phyloP scores from a whole-genome alignment of 2,888 invertebrate genomes.

The Neoitamus cyanurus region DNA sequence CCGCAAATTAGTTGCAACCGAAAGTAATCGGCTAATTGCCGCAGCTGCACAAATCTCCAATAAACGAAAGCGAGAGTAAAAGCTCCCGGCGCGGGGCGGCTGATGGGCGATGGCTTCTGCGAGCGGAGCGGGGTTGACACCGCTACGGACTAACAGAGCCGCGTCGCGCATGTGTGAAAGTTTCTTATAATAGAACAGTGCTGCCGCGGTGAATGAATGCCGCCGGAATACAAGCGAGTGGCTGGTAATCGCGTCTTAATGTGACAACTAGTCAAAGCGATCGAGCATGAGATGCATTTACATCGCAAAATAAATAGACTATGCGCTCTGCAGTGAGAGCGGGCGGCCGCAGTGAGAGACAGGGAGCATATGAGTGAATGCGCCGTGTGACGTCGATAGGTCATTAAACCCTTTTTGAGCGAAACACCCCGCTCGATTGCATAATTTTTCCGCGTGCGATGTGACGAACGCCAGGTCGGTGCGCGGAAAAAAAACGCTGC shows the following conservation, averaged over 20 bases:
- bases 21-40: conserved; percentile 23
- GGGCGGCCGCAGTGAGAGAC: background rate
- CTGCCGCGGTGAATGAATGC: conserved; percentile 10
- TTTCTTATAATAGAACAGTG: conserved; percentile 4
- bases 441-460: conserved; percentile 33
- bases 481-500: background rate
- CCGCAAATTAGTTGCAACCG: conserved; percentile 18
- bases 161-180: conserved; percentile 16
- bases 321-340: background rate
- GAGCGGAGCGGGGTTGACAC: background rate
- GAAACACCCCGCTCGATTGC: conserved; percentile 30
- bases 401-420: conserved; percentile 39
- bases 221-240: background rate
- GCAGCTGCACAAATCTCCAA: background rate
- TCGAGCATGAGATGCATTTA: background rate
- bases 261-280: background rate
- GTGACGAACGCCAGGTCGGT: background rate
- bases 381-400: conserved; percentile 6
- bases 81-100: background rate
- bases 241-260: background rate
- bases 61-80: conserved; percentile 28
- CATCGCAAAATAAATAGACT: background rate
- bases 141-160: background rate
- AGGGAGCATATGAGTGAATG: background rate
- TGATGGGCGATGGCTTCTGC: background rate